A percentile compares a stretch with the other conserved stretches of the same genome.
Conservation (phyloP, 1,140 invertebrate genomes). For the Vanessa tameamea region DNA sequence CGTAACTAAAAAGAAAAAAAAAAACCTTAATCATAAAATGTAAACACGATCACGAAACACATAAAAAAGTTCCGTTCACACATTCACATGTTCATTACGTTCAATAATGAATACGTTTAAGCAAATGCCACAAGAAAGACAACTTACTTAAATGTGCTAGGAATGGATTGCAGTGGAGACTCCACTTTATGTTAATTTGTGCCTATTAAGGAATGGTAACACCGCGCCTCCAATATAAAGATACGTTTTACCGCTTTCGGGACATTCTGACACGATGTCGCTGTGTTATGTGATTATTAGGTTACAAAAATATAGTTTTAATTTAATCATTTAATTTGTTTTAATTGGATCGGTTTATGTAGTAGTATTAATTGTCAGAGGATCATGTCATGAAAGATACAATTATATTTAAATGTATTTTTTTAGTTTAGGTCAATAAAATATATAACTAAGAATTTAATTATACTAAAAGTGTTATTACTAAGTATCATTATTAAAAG, state of each 20-base stretch:
- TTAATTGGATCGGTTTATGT: no score
- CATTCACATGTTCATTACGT: conserved; percentile 1
- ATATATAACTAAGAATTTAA: no score
- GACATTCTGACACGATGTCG: not conserved
- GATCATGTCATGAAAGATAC: no score
- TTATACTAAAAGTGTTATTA: no score
- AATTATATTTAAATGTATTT: no score
- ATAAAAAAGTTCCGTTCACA: not conserved
- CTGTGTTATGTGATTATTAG: not conserved
- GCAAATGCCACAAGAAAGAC: not conserved
- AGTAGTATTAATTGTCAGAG: no score
- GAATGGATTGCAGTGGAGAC: not conserved
- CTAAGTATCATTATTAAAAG: no score
- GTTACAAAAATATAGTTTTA: not conserved
- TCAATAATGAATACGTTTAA: conserved; percentile 6
- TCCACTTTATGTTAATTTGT: conserved; percentile 20
- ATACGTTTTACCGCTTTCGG: conserved; percentile 10
- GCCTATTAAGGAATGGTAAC: conserved; percentile 1
- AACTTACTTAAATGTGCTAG: not conserved
- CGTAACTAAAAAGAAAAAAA: not conserved
- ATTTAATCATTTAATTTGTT: no score
- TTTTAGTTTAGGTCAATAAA: no score
- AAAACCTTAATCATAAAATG: not conserved
- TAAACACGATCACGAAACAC: not conserved
- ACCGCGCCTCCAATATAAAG: conserved; percentile 4